These are phyloP conservation scores for Caenorhabditis sp. DNA, from an alignment of 2,888 invertebrate genomes.

Conservation along the genomic window DNA sequence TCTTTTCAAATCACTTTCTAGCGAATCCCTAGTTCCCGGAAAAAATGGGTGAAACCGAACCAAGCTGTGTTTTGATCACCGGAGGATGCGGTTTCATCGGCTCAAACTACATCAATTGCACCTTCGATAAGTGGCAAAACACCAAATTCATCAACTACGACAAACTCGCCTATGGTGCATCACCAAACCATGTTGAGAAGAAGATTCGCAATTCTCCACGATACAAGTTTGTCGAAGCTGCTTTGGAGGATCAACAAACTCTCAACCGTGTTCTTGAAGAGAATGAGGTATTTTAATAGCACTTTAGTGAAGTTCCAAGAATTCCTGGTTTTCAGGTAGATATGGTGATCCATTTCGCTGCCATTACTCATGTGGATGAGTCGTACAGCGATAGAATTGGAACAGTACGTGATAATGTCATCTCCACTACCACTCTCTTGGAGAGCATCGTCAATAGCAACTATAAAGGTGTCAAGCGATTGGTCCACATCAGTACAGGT, in stretches of 20 bases:
- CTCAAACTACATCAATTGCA: slow-evolving; percentile 69
- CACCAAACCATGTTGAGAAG: slow-evolving; percentile 45
- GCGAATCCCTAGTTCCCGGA: not conserved
- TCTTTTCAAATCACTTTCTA: not conserved
- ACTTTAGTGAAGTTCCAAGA: not conserved
- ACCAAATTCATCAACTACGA: slow-evolving; percentile 67
- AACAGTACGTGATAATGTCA: slow-evolving; percentile 69
- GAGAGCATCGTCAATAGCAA: slow-evolving; percentile 64
- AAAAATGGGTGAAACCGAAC: slow-evolving; percentile 44
- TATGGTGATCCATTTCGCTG: slow-evolving; percentile 69
- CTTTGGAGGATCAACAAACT: slow-evolving; percentile 56
- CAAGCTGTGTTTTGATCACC: slow-evolving; percentile 62
- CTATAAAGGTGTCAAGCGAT: slow-evolving; percentile 58
- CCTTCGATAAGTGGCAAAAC: slow-evolving; percentile 62
- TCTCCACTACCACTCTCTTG: slow-evolving; percentile 66
- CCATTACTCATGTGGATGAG: slow-evolving; percentile 71
- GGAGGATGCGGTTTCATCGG: slow-evolving; percentile 71
- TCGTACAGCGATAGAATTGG: slow-evolving; percentile 70
- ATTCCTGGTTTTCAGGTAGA: slow-evolving; percentile 47
- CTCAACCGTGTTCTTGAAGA: slow-evolving; percentile 55
- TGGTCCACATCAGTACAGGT: slow-evolving; percentile 69
- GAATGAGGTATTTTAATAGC: slow-evolving; percentile 44
- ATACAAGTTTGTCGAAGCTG: slow-evolving; percentile 64
- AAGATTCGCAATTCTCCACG: slow-evolving; percentile 52
- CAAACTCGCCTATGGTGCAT: slow-evolving; percentile 66